phyloP scores from a whole-genome alignment of 2,113 vertebrate genomes.

The Hepsetus odoe region DNA sequence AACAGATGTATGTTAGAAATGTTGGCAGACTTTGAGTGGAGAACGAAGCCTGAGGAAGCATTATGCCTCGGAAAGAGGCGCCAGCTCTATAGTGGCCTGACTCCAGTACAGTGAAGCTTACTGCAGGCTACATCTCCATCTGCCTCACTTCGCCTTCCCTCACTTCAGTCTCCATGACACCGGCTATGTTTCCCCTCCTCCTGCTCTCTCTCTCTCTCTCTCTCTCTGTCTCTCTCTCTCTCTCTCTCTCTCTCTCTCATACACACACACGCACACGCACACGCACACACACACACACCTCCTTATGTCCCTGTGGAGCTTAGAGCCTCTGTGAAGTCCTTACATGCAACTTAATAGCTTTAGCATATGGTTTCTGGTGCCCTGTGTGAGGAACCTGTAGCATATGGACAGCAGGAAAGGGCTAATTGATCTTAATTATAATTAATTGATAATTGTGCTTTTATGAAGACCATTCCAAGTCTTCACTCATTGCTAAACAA shows the following conservation, averaged over 20 bases:
- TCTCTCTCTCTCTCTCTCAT: constrained; percentile 37
- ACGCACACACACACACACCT: constrained; percentile 3
- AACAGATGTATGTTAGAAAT: constrained; percentile 7
- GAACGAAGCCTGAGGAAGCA: constrained; percentile 26
- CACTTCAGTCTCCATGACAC: constrained; percentile 59
- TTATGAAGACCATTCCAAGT: constrained; percentile 14
- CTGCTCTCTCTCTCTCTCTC: constrained; percentile 31
- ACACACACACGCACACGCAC: constrained; percentile 7
- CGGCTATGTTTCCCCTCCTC: constrained; percentile 44
- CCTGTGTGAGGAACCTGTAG: constrained; percentile 55
- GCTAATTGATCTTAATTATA: constrained; percentile 70
- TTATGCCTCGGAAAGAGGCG: constrained; percentile 19
- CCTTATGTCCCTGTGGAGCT: constrained; percentile 57
- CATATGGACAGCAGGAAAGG: constrained; percentile 54
- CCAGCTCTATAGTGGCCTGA: constrained; percentile 50
- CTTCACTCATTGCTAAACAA: constrained; percentile 1
- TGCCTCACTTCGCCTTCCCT: constrained; percentile 57
- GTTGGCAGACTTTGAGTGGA: constrained; percentile 1
- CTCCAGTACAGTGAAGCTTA: constrained; percentile 65
- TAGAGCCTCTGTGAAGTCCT: constrained; percentile 64
- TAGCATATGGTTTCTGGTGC: constrained; percentile 68
- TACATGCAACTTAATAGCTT: constrained; percentile 65
- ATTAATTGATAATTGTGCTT: no score
- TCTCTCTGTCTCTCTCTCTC: constrained; percentile 51
- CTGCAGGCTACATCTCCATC: constrained; percentile 70